These are phyloP conservation scores for Mizuhopecten yessoensis DNA, from an alignment of 1,140 invertebrate genomes.

Conservation along the genomic window DNA sequence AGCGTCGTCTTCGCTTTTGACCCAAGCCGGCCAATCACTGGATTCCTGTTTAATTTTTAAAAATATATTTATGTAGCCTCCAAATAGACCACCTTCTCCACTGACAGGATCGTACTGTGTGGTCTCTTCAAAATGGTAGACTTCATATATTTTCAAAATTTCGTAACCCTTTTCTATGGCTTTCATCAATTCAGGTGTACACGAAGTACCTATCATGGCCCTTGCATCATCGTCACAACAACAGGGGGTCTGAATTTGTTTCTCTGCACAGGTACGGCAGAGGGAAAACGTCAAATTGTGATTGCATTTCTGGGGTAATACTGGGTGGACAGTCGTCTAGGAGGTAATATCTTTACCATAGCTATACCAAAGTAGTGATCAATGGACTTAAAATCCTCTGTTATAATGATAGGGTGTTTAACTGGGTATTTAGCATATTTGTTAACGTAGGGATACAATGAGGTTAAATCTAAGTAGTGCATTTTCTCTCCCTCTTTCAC, in stretches of 20 bases:
- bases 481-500: conserved; percentile 46
- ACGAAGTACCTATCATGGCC: conserved; percentile 80
- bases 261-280: conserved; percentile 51
- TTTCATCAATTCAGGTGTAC: conserved; percentile 78
- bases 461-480: conserved; percentile 60
- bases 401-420: conserved; percentile 52
- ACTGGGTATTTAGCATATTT: conserved; percentile 51
- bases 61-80: conserved; percentile 68
- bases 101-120: conserved; percentile 70
- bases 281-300: conserved; percentile 56
- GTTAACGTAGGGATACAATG: conserved; percentile 60
- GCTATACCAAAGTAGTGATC: conserved; percentile 45
- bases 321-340: conserved; percentile 50
- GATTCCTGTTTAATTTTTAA: conserved; percentile 72
- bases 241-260: conserved; percentile 42
- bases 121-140: conserved; percentile 76
- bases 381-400: conserved; percentile 48
- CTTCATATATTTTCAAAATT: conserved; percentile 79
- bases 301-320: conserved; percentile 3
- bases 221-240: conserved; percentile 66
- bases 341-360: conserved; percentile 51
- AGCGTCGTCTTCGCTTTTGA: conserved; percentile 55
- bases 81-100: conserved; percentile 59
- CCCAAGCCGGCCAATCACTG: conserved; percentile 64
- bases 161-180: conserved; percentile 79